Base-by-base conservation (phyloP, 1,140 invertebrate species). In the Bilobella aurantiaca region DNA sequence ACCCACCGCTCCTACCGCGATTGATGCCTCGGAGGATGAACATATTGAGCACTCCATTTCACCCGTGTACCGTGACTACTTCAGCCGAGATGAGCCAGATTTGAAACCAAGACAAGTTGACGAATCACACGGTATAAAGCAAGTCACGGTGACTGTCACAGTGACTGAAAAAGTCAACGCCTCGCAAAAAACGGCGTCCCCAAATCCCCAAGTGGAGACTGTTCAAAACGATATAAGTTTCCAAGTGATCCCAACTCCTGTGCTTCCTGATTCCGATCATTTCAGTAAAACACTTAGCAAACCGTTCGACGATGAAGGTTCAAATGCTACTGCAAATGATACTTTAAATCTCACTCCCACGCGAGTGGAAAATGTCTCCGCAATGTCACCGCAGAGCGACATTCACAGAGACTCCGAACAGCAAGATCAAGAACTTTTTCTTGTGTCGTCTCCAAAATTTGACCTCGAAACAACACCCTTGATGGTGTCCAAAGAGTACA, bases 91-190 rank as follows among this genome's bases (percentile, higher is more conserved):
- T 8, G n/a, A n/a, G 37, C 37, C n/a, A 42, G 8, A 42, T 8
- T 8, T 12, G n/a, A n/a, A 12, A 42, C 37, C 37, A 42, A 42
- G 37, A n/a, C 37, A 42, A n/a, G 8, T n/a, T n/a, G 8, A 42
- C 37, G 8, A 42, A 8, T n/a, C 37, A 8, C 37, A 12, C 8
- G 8, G 37, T n/a, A 42, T n/a, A 42, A 42, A 12, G 14, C 49
- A 53, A 23, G 49, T 53, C 49, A 53, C 49, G 5, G 49, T 53
- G 5, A 53, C 49, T 18, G 49, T 53, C 49, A 53, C 49, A 53
- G 49, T 53, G 8, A 53, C 49, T 14, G 12, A 53, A 23, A 53
- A 12, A 53, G 49, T 23, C 5, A 53, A 53, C 49, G 3, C 5
- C 49, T 53, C 21, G 14, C 49, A 53, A 23, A 53, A 53, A 12